Evolutionary conservation across 2,888 invertebrate species (phyloP).

Genomic region (Physocephala rufipes): DNA sequence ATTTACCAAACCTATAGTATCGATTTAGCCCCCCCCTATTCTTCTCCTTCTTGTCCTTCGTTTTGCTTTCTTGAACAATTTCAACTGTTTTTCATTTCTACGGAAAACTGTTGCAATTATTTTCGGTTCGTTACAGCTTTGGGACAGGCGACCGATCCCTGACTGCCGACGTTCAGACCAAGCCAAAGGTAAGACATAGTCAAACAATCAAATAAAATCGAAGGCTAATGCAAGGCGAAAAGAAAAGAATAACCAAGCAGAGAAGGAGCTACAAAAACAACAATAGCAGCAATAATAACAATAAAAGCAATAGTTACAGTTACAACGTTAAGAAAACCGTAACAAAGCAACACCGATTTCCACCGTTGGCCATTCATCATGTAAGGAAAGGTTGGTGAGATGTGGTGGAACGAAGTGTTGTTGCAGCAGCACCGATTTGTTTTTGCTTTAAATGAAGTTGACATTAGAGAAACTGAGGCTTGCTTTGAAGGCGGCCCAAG

Average conservation of each 20-base stretch:
- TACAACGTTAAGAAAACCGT: background rate
- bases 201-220: no score
- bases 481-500: background rate
- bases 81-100: constrained; percentile 19
- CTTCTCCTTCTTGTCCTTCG: background rate
- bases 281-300: no score
- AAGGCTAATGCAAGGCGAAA: background rate
- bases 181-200: background rate
- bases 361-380: constrained; percentile 11
- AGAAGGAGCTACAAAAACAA: background rate
- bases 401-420: background rate
- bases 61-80: background rate
- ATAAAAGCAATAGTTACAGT: background rate
- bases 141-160: constrained; percentile 22
- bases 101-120: constrained; percentile 23
- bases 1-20: no score
- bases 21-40: no score
- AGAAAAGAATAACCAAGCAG: background rate
- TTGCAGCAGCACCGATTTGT: constrained; percentile 5
- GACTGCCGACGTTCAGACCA: background rate
- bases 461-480: background rate
- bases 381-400: background rate
- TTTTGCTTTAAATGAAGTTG: constrained; percentile 15
- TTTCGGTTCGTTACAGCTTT: constrained; percentile 26
- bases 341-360: no score